Percentiles rank a stretch among this genome's conserved stretches.
Evolutionary conservation across 2,113 vertebrate genomes (phyloP).

Genomic region (Bos javanicus): DNA sequence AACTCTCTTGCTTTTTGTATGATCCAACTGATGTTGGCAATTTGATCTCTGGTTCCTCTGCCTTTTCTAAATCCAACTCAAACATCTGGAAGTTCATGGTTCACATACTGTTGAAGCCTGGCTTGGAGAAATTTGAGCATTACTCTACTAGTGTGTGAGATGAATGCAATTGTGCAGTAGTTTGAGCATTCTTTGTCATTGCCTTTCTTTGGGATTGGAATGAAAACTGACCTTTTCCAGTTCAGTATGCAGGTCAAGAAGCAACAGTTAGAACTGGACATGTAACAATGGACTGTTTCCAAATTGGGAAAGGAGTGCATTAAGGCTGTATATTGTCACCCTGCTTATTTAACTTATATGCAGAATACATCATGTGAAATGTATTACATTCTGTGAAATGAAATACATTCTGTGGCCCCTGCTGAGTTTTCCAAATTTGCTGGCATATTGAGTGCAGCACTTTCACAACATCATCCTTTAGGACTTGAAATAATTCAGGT

Average conservation of each 20-base stretch:
- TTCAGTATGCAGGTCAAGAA: too few relatives aligned
- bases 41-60: not conserved
- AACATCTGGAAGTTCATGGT: not conserved
- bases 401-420: not conserved
- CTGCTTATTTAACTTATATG: too few relatives aligned
- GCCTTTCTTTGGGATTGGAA: not conserved
- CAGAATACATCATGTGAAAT: too few relatives aligned
- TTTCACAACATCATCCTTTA: not conserved
- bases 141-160: not conserved
- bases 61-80: not conserved
- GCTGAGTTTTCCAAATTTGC: not conserved
- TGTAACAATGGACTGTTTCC: too few relatives aligned
- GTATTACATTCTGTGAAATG: too few relatives aligned
- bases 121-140: not conserved
- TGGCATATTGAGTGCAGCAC: not conserved
- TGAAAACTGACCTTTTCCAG: not conserved
- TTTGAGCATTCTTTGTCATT: not conserved
- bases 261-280: too few relatives aligned
- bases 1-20: not conserved
- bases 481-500: not conserved
- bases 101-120: not conserved
- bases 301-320: too few relatives aligned
- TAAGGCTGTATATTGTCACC: too few relatives aligned
- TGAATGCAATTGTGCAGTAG: accelerated
- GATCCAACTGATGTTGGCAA: not conserved